These are phyloP conservation scores for Leucoraja ocellata DNA, from an alignment of 2,797 vertebrate species.

Conservation along the genomic window DNA sequence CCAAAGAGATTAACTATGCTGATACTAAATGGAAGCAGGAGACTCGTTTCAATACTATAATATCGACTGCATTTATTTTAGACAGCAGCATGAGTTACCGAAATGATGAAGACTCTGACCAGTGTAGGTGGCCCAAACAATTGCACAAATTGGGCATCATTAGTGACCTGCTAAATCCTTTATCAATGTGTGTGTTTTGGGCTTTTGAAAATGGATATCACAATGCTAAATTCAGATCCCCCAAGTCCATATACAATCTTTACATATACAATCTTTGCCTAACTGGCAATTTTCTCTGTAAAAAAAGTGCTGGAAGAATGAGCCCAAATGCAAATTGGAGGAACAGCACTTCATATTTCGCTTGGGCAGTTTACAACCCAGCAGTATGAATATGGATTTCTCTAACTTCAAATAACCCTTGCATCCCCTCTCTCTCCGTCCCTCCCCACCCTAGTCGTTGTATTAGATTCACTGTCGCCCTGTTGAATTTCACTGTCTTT, in stretches of 20 bases:
- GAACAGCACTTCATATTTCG: too few relatives aligned
- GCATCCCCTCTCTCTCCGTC: too few relatives aligned
- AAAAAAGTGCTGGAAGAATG: too few relatives aligned
- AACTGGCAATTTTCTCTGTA: neutral
- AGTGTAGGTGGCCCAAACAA: neutral
- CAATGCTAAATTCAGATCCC: neutral
- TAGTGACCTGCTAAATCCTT: neutral
- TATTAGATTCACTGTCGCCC: too few relatives aligned
- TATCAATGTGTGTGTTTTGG: neutral
- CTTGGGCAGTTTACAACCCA: too few relatives aligned
- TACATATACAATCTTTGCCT: neutral
- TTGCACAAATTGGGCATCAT: neutral
- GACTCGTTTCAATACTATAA: neutral
- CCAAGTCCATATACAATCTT: neutral
- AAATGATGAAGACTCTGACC: too few relatives aligned
- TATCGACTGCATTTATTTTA: neutral
- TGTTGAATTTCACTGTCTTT: too few relatives aligned
- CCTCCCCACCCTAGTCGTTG: too few relatives aligned
- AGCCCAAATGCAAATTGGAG: too few relatives aligned
- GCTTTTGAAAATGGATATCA: neutral
- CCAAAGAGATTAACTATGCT: neutral
- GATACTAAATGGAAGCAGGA: neutral
- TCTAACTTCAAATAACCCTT: too few relatives aligned
- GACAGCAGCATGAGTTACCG: too few relatives aligned
- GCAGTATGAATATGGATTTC: too few relatives aligned